Base-by-base conservation (phyloP, 2,888 invertebrate species). In the Beris morrisii region DNA sequence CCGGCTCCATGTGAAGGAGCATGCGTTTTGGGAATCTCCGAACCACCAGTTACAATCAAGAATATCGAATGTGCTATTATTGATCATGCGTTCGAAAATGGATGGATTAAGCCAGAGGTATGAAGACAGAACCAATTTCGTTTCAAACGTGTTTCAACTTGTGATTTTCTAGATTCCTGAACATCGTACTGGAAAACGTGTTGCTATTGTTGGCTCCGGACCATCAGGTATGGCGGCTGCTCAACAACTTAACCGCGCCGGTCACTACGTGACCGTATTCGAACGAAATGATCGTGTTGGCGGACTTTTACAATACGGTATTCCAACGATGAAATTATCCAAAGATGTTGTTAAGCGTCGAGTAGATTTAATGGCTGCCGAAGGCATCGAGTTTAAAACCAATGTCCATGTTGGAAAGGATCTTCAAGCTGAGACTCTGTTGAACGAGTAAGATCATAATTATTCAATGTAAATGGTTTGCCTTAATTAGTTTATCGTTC, bases 61-160 rank as follows among this genome's bases (percentile, higher is more conserved):
- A 97, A 97, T 79, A 98, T 99, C 74, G 99, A 99, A 83, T 97
- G 97, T 80, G 89, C 97, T 65, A 99, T 99, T 79, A 97, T 99
- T 73, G 99, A 99, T 83, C 89, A 96, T 82, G 99, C 96, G 11
- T 99, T 95, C 80, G 95, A 97, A 76, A 89, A 92, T 81, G 97
- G 96, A 4, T 96, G 95, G 96, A 93, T 98, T 72, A 83, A 84
- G 59, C 91, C 98, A 0, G 88, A 92, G 79, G 84, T 86, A 70
- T 66, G 45, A 22, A 3, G 22, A 53, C 45, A 32, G 11, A 54
- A 22, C 4, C 4, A 9, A 22, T 12, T 65, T 52, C 59, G 15
- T 44, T 44, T 30, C 38, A 38, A 38, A 38, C 31, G 4, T 44
- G 32, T 45, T 1, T 22, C 2, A 22, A 22, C 22, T 22, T 22